Evolutionary conservation across 2,797 vertebrate species (phyloP).

Genomic region (Sebastes cheni): DNA sequence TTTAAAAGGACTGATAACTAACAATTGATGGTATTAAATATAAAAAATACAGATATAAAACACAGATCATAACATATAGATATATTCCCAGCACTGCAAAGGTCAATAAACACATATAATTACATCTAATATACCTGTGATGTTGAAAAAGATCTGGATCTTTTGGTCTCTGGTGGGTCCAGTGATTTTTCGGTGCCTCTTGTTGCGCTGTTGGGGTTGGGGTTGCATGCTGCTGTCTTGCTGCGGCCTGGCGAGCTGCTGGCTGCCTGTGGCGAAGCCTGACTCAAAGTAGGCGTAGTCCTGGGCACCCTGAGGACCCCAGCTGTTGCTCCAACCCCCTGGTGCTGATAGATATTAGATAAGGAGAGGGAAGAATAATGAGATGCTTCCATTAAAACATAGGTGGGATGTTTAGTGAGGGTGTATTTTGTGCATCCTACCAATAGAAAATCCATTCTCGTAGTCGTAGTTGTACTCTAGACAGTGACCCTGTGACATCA

Average conservation of each 20-base stretch:
- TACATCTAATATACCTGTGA: conserved; percentile 86
- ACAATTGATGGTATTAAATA: background rate
- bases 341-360: conserved; percentile 80
- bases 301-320: conserved; percentile 86
- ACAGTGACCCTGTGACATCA: conserved; percentile 91
- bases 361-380: background rate
- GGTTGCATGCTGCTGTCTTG: conserved; percentile 36
- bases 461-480: conserved; percentile 99
- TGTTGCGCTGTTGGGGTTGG: conserved; percentile 76
- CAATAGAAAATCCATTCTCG: conserved; percentile 97
- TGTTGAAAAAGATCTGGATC: conserved; percentile 97
- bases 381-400: background rate
- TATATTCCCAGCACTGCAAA: background rate
- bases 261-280: conserved; percentile 79
- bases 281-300: conserved; percentile 95
- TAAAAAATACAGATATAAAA: background rate
- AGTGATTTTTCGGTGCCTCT: conserved; percentile 85
- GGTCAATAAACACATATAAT: background rate
- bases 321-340: conserved; percentile 86
- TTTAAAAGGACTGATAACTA: conserved; percentile 45
- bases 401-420: background rate
- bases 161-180: conserved; percentile 90
- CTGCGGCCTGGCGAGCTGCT: conserved; percentile 49
- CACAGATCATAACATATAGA: background rate
- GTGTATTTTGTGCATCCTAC: conserved; percentile 73